phyloP scores from a whole-genome alignment of 1,140 invertebrate genomes.

The Platorchestia sp. region DNA sequence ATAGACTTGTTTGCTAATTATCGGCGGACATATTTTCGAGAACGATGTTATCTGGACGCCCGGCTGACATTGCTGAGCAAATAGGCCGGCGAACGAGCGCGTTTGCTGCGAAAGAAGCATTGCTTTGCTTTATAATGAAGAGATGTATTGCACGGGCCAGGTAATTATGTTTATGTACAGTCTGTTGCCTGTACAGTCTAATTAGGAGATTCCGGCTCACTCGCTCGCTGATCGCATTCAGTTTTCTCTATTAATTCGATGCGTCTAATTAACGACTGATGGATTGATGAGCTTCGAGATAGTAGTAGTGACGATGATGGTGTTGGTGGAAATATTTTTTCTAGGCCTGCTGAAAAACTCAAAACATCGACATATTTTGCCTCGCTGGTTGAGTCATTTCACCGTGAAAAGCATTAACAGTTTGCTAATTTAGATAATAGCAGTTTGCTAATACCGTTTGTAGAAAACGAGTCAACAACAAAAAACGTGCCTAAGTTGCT shows the following conservation, averaged over 20 bases:
- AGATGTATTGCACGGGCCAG: neutral
- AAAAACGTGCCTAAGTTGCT: too few species aligned
- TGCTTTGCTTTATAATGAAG: slow-evolving; percentile 22
- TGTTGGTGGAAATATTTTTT: neutral
- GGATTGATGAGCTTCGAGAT: neutral
- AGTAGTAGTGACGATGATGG: neutral
- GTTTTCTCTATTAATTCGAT: neutral
- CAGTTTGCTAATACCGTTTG: too few species aligned
- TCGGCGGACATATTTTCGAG: neutral
- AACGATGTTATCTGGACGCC: neutral
- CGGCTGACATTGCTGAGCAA: slow-evolving; percentile 3
- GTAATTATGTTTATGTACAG: slow-evolving; percentile 19
- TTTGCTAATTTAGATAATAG: too few species aligned
- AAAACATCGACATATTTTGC: too few species aligned
- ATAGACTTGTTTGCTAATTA: slow-evolving; percentile 13
- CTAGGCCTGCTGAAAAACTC: too few species aligned
- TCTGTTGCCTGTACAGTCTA: neutral
- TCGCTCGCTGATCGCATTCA: neutral
- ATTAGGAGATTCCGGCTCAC: neutral
- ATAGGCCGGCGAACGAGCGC: neutral
- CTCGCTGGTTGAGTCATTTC: too few species aligned
- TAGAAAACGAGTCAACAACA: too few species aligned
- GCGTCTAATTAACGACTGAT: neutral
- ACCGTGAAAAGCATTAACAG: too few species aligned
- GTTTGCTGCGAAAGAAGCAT: slow-evolving; percentile 7